Percentiles rank a stretch among this genome's conserved stretches.
Conservation (phyloP, 2,888 invertebrate genomes). For the Sicus ferrugineus region DNA sequence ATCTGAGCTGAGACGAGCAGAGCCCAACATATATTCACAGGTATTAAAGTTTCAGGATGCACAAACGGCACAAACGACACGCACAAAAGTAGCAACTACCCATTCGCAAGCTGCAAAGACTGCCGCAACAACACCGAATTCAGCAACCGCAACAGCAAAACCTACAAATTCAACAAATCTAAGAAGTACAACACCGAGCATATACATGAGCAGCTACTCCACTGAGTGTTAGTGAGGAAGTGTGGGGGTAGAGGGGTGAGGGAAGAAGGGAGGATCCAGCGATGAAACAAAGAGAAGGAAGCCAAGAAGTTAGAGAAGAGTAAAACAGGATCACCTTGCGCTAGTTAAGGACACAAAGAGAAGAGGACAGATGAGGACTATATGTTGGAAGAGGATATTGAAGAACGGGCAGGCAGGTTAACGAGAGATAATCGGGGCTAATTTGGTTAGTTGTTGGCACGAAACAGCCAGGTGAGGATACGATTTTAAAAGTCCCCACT, state of each 20-base stretch:
- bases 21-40: constrained; percentile 65
- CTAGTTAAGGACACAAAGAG: too few relatives aligned
- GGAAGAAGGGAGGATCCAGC: not conserved
- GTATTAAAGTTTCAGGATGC: constrained; percentile 63
- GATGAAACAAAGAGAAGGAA: not conserved
- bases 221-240: constrained; percentile 45
- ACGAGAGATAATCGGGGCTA: too few relatives aligned
- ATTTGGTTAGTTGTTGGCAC: too few relatives aligned
- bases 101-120: not conserved
- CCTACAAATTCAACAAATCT: not conserved
- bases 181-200: not conserved
- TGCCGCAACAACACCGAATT: not conserved
- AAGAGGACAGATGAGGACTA: not conserved
- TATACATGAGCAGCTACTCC: constrained; percentile 49
- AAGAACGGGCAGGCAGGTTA: not conserved
- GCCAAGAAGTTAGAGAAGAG: not conserved
- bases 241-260: not conserved
- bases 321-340: too few relatives aligned
- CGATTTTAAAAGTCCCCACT: too few relatives aligned
- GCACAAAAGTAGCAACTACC: constrained; percentile 2
- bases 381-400: not conserved
- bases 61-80: constrained; percentile 35
- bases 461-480: too few relatives aligned
- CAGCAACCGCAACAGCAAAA: not conserved
- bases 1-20: constrained; percentile 61